Evolutionary conservation across 1,140 invertebrate genomes (phyloP), one percentile per base, ranked within the genome.

Genomic region (Luehdorfia chinensis): DNA sequence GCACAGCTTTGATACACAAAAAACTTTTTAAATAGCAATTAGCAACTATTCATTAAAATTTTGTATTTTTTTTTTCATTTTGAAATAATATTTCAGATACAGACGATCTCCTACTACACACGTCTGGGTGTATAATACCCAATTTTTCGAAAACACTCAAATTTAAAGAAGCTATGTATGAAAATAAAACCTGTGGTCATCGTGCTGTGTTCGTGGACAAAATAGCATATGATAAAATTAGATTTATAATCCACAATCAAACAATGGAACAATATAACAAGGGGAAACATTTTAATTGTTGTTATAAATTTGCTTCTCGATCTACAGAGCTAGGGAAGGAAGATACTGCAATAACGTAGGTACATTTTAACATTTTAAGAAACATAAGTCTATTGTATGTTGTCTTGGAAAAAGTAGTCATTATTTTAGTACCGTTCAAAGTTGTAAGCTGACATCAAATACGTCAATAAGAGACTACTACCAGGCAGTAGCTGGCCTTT

Each of bases 71-170:
- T n/a, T n/a, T n/a, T n/a, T n/a, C n/a, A n/a, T n/a, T n/a, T n/a
- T n/a, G n/a, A 18, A 14, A 47, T 45, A 51, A 48, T n/a, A 44
- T 54, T 55, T 39, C 56, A 72, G 72, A 56, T 11, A 49, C 39
- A 9, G 39, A 66, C 34, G 44, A 68, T 11, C 75, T 56, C 28
- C 55, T 83, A 23, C 68, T 77, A 4, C 62, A 75, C 28, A 84
- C 79, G 4, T 64, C 65, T 13, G 78, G 77, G 19, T 84, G 79
- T 45, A 49, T 47, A n/a, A 80, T 84, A 52, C 78, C 75, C 13
- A 78, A 84, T 41, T 78, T 75, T 43, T 34, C 39, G n/a, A 67
- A 60, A 49, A 65, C 57, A 11, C 47, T 65, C 19, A 45, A 59
- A 41, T 65, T 71, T 19, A 47, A 27, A 33, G 59, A 73, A 56